phyloP scores from a whole-genome alignment of 2,888 invertebrate genomes.

The Melanostoma mellinum region DNA sequence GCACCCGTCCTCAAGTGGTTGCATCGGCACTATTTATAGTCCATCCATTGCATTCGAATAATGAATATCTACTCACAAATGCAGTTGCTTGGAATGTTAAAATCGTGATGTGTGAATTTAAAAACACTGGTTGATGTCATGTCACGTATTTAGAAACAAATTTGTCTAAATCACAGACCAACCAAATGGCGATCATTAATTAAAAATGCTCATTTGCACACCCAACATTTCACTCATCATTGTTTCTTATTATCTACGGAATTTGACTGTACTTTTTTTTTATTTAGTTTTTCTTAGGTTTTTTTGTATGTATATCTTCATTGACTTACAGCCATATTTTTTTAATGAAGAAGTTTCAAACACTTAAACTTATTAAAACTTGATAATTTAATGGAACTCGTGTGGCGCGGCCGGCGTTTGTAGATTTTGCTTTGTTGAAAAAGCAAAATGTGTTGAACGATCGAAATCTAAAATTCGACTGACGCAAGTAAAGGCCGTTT shows the following conservation, averaged over 20 bases:
- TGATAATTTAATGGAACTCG: slow-evolving; percentile 43
- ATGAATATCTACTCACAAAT: neutral
- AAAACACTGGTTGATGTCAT: slow-evolving; percentile 47
- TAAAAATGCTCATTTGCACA: slow-evolving; percentile 20
- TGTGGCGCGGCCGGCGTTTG: slow-evolving; percentile 22
- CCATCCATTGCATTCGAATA: neutral
- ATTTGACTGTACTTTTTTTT: slow-evolving; percentile 11
- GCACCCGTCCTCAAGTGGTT: slow-evolving; percentile 13
- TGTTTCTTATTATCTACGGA: neutral
- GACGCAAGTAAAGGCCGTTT: slow-evolving; percentile 77
- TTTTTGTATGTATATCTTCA: slow-evolving; percentile 25
- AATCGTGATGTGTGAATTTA: neutral
- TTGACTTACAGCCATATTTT: slow-evolving; percentile 65
- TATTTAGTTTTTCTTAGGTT: neutral
- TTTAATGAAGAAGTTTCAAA: slow-evolving; percentile 24
- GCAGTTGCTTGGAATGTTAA: neutral
- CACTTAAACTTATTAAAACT: slow-evolving; percentile 28
- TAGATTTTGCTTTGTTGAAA: slow-evolving; percentile 18
- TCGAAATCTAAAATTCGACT: slow-evolving; percentile 78
- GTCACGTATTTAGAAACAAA: slow-evolving; percentile 46
- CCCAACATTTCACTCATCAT: slow-evolving; percentile 7
- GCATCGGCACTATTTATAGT: slow-evolving; percentile 4
- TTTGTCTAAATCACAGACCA: neutral
- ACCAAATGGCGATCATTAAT: slow-evolving; percentile 12
- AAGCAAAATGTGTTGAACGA: slow-evolving; percentile 76